Conservation (phyloP, 1,140 invertebrate genomes). For the Akabosia matsudoensis region DNA sequence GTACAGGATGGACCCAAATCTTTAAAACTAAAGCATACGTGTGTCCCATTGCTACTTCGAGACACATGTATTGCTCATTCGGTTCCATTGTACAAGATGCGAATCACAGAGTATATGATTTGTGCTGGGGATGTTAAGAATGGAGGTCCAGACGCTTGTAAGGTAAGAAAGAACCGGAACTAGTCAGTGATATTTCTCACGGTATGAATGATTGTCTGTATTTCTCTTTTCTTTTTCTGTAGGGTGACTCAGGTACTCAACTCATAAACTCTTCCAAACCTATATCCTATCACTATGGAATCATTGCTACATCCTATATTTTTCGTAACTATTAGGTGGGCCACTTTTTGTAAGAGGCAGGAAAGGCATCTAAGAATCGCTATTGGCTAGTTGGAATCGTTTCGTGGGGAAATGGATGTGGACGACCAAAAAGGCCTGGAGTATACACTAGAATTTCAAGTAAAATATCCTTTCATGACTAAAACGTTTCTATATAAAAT, state of each 20-base stretch:
- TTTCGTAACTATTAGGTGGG: conserved; percentile 1
- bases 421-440: conserved; percentile 24
- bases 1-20: conserved; percentile 36
- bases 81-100: conserved; percentile 25
- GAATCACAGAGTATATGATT: conserved; percentile 34
- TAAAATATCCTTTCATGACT: neutral
- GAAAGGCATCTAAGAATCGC: neutral
- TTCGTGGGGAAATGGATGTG: conserved; percentile 32
- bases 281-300: neutral
- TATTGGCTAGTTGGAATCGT: conserved; percentile 31
- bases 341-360: conserved; percentile 28
- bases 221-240: neutral
- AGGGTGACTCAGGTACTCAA: conserved; percentile 30
- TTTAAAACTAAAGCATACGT: conserved; percentile 27
- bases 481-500: neutral
- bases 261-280: neutral
- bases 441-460: conserved; percentile 34
- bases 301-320: neutral
- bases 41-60: conserved; percentile 16
- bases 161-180: no score
- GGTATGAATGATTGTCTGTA: neutral
- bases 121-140: conserved; percentile 32
- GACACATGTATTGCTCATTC: conserved; percentile 26
- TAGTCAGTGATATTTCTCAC: no score
- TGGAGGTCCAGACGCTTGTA: conserved; percentile 28